These are phyloP conservation scores for Brachycybe producta DNA, from an alignment of 2,888 invertebrate species.

Conservation along the genomic window DNA sequence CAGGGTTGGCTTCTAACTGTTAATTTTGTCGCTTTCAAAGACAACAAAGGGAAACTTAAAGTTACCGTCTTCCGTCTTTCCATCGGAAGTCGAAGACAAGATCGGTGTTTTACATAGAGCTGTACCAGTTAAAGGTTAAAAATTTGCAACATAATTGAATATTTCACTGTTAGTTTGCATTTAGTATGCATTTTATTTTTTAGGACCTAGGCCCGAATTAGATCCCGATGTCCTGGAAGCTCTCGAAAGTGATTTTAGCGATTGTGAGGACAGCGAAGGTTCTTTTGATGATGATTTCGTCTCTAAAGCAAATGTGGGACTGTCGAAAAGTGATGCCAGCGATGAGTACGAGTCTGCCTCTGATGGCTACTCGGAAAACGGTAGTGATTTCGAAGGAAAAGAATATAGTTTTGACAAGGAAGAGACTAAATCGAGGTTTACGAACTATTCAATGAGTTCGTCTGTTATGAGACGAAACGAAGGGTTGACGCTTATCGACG, in stretches of 20 bases:
- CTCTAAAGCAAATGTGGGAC: conserved; percentile 64
- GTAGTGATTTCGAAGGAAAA: conserved; percentile 28
- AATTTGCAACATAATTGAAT: too few relatives aligned
- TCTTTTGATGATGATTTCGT: conserved; percentile 94
- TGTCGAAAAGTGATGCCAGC: too few relatives aligned
- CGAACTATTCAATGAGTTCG: conserved; percentile 85
- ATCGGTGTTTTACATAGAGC: conserved; percentile 71
- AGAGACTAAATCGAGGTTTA: conserved; percentile 76
- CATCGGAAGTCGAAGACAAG: conserved; percentile 70
- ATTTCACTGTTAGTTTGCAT: background rate
- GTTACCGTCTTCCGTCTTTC: conserved; percentile 78
- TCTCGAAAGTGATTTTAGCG: conserved; percentile 84
- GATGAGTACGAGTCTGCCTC: conserved; percentile 22
- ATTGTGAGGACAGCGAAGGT: conserved; percentile 62
- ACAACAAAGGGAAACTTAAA: conserved; percentile 34
- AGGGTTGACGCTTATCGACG: conserved; percentile 66
- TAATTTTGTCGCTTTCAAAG: too few relatives aligned
- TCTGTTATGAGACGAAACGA: conserved; percentile 76
- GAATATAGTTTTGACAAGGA: conserved; percentile 39
- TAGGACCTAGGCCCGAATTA: conserved; percentile 43
- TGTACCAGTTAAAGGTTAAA: conserved; percentile 54
- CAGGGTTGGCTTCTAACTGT: too few relatives aligned
- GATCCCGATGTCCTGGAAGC: conserved; percentile 89
- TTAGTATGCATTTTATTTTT: conserved; percentile 2
- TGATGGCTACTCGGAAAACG: conserved; percentile 31